A percentile compares a stretch with the other conserved stretches of the same genome.
Conservation (phyloP, 1,140 invertebrate genomes). For the Potamilus streckersoni region DNA sequence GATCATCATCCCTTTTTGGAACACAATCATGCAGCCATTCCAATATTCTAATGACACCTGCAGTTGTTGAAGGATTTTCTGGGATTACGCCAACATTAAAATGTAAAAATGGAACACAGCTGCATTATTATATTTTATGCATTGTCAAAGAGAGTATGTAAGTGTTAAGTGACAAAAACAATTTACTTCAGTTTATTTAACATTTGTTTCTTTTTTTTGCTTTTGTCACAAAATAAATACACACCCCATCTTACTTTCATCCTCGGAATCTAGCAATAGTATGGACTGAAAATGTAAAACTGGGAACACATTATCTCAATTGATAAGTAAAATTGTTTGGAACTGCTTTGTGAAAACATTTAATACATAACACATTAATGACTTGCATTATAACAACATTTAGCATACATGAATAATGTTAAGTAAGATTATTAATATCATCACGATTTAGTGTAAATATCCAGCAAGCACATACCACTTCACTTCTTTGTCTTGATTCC, state of each 20-base stretch:
- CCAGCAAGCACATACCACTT: constrained; percentile 1
- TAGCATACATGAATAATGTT: background rate
- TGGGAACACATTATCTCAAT: no score
- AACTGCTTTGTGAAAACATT: background rate
- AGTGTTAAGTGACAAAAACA: background rate
- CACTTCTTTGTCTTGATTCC: constrained; percentile 12
- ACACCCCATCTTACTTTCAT: background rate
- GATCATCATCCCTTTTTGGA: background rate
- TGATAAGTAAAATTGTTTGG: no score
- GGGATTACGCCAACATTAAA: background rate
- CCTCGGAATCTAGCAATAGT: background rate
- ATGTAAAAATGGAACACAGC: no score
- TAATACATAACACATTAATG: background rate
- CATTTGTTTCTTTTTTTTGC: no score
- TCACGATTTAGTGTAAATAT: background rate
- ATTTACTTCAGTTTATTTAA: background rate
- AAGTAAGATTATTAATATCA: background rate
- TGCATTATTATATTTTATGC: background rate
- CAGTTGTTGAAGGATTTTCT: constrained; percentile 13
- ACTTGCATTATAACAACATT: background rate
- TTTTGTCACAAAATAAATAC: background rate
- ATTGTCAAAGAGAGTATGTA: background rate
- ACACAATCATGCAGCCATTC: no score
- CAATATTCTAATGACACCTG: background rate
- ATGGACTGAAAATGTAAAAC: no score